A percentile compares a stretch with the other conserved stretches of the same genome.
These are phyloP conservation scores for Drosophila robusta DNA, from an alignment of 2,888 invertebrate genomes.

Conservation along the genomic window DNA sequence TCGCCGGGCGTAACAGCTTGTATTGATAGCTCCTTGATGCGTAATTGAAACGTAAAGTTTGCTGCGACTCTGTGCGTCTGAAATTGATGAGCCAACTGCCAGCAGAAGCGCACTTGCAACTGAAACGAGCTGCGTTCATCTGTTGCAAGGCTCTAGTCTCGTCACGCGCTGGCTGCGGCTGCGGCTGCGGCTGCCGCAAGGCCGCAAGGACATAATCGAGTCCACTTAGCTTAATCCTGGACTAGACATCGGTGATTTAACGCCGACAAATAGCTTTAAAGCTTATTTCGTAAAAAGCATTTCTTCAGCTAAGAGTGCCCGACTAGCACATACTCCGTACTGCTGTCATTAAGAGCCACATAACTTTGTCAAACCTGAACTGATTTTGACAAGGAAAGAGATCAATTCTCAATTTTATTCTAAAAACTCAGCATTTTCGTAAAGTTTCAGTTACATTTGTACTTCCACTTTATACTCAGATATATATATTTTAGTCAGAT, in stretches of 20 bases:
- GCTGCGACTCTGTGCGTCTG: conserved; percentile 40
- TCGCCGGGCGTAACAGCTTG: conserved; percentile 71
- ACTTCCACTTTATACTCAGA: neutral
- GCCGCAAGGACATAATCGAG: neutral
- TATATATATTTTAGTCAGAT: conserved; percentile 5
- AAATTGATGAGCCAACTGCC: conserved; percentile 27
- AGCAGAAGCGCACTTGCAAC: neutral
- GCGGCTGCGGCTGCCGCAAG: neutral
- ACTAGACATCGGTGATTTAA: too few relatives aligned
- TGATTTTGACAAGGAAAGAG: too few relatives aligned
- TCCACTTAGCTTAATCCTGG: neutral
- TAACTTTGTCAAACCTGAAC: too few relatives aligned
- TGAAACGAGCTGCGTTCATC: neutral
- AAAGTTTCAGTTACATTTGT: too few relatives aligned
- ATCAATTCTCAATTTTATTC: too few relatives aligned
- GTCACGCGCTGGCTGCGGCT: neutral
- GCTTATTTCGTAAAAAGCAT: too few relatives aligned
- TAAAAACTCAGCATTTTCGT: too few relatives aligned
- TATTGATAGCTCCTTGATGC: conserved; percentile 81
- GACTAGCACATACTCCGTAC: neutral
- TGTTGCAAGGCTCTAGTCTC: neutral
- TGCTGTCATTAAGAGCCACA: neutral
- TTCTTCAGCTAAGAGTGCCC: neutral
- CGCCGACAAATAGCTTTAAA: neutral
- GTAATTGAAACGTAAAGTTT: conserved; percentile 81